Base-by-base conservation (phyloP, 2,888 invertebrate species). In the Drosophila mayaguana region DNA sequence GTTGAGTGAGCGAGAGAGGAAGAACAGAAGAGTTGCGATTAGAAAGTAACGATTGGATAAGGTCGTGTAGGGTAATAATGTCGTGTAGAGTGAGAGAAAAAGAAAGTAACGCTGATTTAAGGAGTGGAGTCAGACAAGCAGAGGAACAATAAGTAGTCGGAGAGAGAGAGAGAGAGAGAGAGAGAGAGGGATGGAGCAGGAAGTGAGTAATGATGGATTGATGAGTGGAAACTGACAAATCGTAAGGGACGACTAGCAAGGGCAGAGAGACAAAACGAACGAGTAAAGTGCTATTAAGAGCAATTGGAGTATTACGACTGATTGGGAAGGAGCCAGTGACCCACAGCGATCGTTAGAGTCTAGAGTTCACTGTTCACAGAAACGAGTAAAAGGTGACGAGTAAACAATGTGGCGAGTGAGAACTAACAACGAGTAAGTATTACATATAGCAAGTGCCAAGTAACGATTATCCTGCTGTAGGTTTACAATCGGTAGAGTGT, bases 261-360 rank as follows among this genome's bases (percentile, higher is more conserved):
- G 7, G 28, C 4, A 25, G 6, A 6, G 6, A 25, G 25, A 25
- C 4, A 4, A 25, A 25, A 25, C 25, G 25, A 6, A 25, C 3
- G 25, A 5, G 25, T 25, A 25, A 25, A 25, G 4, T 25, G 25
- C 4, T 25, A 25, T 25, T 25, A 25, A 25, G 25, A n/a, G 4
- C 6, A 6, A 25, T 25, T 25, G 0, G 25, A 25, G 25, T 4
- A 25, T 6, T 5, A 25, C 0, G 8, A 8, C 1, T 28, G 28
- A 8, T 1, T 28, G 28, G 8, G 8, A 34, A 14, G 12, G 3
- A 14, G 14, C 4, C 36, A 36, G 1, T 14, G 12, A 36, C 1
- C 0, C 12, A 5, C 2, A 36, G 36, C 5, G 14, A 2, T 4
- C 0, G 4, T 1, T 14, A 4, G 14, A 14, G 40, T n/a, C 3